Percentiles rank a stretch among this genome's conserved stretches.
Evolutionary conservation across 53 echinoderm and acorn worm species (phyloP).

Genomic region (Glandiceps talaboti): DNA sequence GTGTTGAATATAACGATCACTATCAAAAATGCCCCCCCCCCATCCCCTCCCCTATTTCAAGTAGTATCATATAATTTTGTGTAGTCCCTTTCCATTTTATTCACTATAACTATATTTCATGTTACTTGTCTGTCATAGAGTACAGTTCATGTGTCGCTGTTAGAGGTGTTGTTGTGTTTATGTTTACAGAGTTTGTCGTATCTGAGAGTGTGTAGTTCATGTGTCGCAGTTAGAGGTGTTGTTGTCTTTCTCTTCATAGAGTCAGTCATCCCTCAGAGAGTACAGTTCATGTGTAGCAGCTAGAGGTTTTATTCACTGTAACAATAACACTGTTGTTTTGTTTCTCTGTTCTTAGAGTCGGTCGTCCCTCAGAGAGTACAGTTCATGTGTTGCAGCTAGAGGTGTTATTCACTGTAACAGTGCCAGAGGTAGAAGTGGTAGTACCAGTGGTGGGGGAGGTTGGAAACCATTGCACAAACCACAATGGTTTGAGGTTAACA

Average conservation of each 20-base stretch:
- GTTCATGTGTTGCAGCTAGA: slow-evolving; percentile 58
- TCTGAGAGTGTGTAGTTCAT: slow-evolving; percentile 57
- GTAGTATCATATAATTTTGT: too few species aligned
- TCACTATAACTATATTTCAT: too few species aligned
- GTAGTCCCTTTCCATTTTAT: too few species aligned
- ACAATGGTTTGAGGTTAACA: slow-evolving; percentile 81
- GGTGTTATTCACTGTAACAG: slow-evolving; percentile 67
- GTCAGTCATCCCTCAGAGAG: slow-evolving; percentile 43
- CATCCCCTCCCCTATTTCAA: too few species aligned
- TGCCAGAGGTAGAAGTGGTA: slow-evolving; percentile 37
- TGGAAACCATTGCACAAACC: slow-evolving; percentile 98
- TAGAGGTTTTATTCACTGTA: slow-evolving; percentile 59
- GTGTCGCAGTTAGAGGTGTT: slow-evolving; percentile 51
- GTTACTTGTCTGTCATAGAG: too few species aligned
- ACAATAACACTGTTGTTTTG: too few species aligned
- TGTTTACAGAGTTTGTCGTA: slow-evolving; percentile 45
- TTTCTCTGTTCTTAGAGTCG: slow-evolving; percentile 47
- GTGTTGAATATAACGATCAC: too few species aligned
- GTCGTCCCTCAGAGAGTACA: slow-evolving; percentile 49
- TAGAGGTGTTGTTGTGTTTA: too few species aligned
- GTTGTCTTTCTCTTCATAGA: slow-evolving; percentile 41
- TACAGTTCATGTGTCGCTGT: too few species aligned
- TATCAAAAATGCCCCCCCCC: too few species aligned
- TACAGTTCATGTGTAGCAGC: slow-evolving; percentile 71
- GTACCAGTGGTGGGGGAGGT: slow-evolving; percentile 22